Percentiles rank a stretch among this genome's conserved stretches.
phyloP scores from a whole-genome alignment of 2,888 invertebrate species.

The Cecidostiba fungosa region DNA sequence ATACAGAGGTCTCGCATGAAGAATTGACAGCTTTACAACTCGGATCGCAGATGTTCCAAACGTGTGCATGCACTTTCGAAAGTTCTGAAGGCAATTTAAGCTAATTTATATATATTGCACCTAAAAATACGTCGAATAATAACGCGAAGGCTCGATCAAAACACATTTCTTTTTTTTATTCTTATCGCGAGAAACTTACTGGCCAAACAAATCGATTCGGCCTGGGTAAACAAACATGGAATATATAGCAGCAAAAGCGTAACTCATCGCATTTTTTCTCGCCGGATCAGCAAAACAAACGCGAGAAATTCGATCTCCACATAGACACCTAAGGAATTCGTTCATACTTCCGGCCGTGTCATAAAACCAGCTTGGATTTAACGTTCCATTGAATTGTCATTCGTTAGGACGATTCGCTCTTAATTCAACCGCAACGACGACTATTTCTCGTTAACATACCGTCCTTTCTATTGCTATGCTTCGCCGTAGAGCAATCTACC shows the following conservation, averaged over 20 bases:
- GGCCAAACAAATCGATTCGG: constrained; percentile 14
- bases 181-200: not conserved
- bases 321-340: not conserved
- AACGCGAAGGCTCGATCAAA: not conserved
- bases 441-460: constrained; percentile 44
- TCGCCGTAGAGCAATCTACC: not conserved
- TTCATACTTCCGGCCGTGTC: not conserved
- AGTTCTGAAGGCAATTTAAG: not conserved
- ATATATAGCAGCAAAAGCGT: not conserved
- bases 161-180: not conserved
- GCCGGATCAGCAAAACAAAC: constrained; percentile 2
- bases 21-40: constrained; percentile 39
- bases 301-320: not conserved
- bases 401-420: not conserved
- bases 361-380: constrained; percentile 33
- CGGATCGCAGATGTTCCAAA: constrained; percentile 21
- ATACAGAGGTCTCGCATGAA: not conserved
- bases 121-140: not conserved
- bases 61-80: constrained; percentile 15
- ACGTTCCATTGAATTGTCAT: constrained; percentile 53
- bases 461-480: not conserved
- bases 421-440: constrained; percentile 3
- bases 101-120: not conserved
- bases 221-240: not conserved
- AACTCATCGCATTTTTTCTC: not conserved